Base-by-base conservation (phyloP, 2,888 invertebrate species). In the Chelonus formosanus region DNA sequence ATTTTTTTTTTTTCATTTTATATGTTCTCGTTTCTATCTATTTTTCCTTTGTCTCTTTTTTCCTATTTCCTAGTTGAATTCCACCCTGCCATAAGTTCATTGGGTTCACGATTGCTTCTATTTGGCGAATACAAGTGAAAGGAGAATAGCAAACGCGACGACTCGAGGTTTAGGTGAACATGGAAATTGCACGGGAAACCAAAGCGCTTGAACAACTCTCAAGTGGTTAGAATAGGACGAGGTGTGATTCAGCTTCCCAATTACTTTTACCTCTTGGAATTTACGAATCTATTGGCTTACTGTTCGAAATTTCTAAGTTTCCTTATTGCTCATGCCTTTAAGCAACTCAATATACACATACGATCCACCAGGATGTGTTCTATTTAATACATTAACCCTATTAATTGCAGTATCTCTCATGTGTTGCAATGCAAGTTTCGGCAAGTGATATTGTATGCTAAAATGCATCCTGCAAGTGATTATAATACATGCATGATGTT, bases 201-300 rank as follows among this genome's bases (percentile, higher is more conserved):
- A 48, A 8, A 43, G 44, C 43, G 57, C 44, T 44, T 7, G 44
- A 67, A 64, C 57, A 58, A 52, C 59, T 58, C 60, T 54, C 58
- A 54, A 63, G 47, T 60, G 66, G 57, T 61, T 61, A 53, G 52
- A 48, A 43, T 35, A 66, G 61, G 43, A 20, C 31, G 61, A 61
- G 53, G 57, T 62, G 62, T 66, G 48, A 66, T 57, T 66, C 44
- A 36, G 50, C 62, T 62, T 66, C 52, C 56, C 66, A 62, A 66
- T 66, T 66, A 62, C 61, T 57, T 55, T 35, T 43, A 40, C 54
- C 32, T 36, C 34, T 20, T 36, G 4, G 50, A 66, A 48, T 56
- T 48, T 55, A 43, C 48, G 20, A 43, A 56, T 61, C 57, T 52
- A 61, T 43, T 8, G 52, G 31, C 43, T 31, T 40, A 5, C 62